phyloP scores from a whole-genome alignment of 2,113 vertebrate species.

The Pagrus major region DNA sequence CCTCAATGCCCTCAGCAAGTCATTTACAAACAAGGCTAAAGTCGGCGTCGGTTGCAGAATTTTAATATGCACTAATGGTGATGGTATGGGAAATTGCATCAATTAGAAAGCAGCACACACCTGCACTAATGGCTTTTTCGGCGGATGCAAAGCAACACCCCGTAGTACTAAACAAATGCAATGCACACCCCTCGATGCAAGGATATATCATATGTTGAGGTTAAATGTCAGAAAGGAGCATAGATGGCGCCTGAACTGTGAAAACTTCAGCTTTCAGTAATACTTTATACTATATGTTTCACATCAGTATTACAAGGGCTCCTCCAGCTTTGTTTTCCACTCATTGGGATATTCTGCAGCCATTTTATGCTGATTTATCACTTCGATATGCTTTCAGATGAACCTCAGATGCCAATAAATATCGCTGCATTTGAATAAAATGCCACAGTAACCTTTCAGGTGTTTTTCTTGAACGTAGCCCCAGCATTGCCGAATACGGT shows the following conservation, averaged over 20 bases:
- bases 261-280: neutral
- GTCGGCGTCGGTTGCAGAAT: constrained; percentile 26
- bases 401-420: constrained; percentile 4
- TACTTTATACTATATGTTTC: neutral
- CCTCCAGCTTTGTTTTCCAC: neutral
- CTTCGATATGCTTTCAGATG: neutral
- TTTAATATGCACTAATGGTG: constrained; percentile 45
- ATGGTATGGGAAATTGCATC: constrained; percentile 49
- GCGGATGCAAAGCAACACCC: constrained; percentile 28
- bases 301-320: neutral
- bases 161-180: constrained; percentile 13
- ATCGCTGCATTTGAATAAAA: constrained; percentile 30
- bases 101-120: constrained; percentile 45
- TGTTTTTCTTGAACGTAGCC: neutral
- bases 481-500: neutral
- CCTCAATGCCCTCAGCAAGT: constrained; percentile 4
- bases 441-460: constrained; percentile 10
- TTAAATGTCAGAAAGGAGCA: neutral
- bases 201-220: neutral
- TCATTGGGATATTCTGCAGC: neutral
- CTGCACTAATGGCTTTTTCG: constrained; percentile 48
- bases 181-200: neutral
- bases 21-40: constrained; percentile 46
- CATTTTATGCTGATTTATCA: neutral
- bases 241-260: neutral